Evolutionary conservation across 2,797 vertebrate genomes (phyloP), one percentile per base, ranked within the genome.

Genomic region (Periophthalmus magnuspinnatus): DNA sequence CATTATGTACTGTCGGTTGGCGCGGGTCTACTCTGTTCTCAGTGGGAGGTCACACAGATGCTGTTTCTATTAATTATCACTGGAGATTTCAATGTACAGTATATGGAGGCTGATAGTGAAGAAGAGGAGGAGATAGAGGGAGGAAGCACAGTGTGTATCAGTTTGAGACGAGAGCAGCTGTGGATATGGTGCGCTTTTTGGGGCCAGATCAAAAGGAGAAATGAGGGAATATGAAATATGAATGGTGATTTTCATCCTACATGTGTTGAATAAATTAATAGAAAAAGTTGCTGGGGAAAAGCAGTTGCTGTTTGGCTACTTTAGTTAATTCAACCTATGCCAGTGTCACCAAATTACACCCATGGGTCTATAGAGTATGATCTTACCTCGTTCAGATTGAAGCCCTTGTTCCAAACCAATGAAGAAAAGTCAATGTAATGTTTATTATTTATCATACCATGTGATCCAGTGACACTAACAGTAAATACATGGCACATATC

Each of bases 61-160:
- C 61, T 86, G 82, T 36, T 62, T 22, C 38, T 32, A 61, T 38
- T 48, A 77, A 85, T 85, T 82, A 84, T 79, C 68, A 62, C 80
- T 85, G 81, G 81, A 77, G 63, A 10, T 59, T 5, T 13, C 45
- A 56, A 52, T 74, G 79, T 79, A 79, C 80, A 88, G 79, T 79
- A 79, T 80, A 88, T 83, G 70, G 78, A 68, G 74, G 76, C 70
- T 78, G 84, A 87, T 33, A 55, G 65, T 13, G 56, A 71, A 78
- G 78, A 83, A 79, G 81, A 81, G 79, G 78, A 75, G 77, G 79
- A 75, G 79, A 73, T 1, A 13, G 70, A 68, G 58, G 70, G 71
- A 82, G 63, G 71, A 77, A 73, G 77, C 34, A 1, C 34, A 63
- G 73, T 61, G 11, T 64, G 76, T 77, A 74, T 79, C 70, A 69